phyloP scores from a whole-genome alignment of 2,797 vertebrate genomes.

The Mus caroli region DNA sequence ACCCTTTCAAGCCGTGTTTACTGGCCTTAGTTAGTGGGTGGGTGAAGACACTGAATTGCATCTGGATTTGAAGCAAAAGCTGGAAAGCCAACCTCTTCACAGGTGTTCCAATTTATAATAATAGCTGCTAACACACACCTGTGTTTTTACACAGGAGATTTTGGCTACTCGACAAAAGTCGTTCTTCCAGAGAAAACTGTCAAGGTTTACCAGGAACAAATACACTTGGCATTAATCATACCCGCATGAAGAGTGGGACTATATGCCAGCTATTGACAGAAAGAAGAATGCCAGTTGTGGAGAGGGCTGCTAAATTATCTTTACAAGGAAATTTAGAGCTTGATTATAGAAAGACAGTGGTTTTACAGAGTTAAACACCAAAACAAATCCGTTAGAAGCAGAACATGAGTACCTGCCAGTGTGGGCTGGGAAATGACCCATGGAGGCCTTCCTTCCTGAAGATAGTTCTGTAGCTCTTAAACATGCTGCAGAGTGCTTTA shows the following conservation, averaged over 20 bases:
- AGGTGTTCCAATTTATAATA: slow-evolving; percentile 74
- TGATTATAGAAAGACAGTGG: neutral
- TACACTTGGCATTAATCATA: slow-evolving; percentile 61
- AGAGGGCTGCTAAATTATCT: neutral
- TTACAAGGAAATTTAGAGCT: slow-evolving; percentile 23
- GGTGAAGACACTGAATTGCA: slow-evolving; percentile 47
- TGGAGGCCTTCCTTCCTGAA: neutral
- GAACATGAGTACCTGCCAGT: neutral
- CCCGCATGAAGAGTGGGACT: neutral
- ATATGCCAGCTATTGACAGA: neutral
- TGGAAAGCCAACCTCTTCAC: slow-evolving; percentile 58
- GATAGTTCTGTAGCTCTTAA: neutral
- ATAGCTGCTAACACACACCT: slow-evolving; percentile 71
- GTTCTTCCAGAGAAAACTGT: slow-evolving; percentile 51
- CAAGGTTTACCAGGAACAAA: slow-evolving; percentile 64
- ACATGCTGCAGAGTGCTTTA: neutral
- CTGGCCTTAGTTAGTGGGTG: slow-evolving; percentile 48
- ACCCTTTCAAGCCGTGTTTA: slow-evolving; percentile 44
- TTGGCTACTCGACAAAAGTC: slow-evolving; percentile 69
- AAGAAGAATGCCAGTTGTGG: neutral
- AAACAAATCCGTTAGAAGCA: neutral
- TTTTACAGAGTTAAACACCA: slow-evolving; percentile 10
- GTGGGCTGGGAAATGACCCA: slow-evolving; percentile 9
- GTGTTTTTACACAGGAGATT: slow-evolving; percentile 63
- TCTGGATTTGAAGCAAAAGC: slow-evolving; percentile 68